Evolutionary conservation across 2,888 invertebrate species (phyloP), one percentile per base, ranked within the genome.

Genomic region (Phalangium opilio): DNA sequence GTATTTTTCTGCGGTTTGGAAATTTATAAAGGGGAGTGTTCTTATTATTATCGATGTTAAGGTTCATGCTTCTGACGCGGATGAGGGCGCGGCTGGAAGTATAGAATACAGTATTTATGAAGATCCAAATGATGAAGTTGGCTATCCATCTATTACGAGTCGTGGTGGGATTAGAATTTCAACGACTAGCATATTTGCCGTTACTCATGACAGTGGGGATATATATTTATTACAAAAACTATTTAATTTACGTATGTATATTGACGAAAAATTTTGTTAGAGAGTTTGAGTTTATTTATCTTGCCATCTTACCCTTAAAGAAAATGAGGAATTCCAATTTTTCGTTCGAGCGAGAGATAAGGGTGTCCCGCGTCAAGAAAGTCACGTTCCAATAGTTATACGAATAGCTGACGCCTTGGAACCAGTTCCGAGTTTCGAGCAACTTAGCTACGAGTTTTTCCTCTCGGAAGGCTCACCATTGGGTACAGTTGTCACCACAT

Each of bases 261-360:
- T 27, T 27, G n/a, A n/a, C n/a, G n/a, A n/a, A n/a, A n/a, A n/a
- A n/a, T n/a, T n/a, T n/a, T n/a, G n/a, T n/a, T n/a, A n/a, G n/a
- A n/a, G n/a, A n/a, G n/a, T n/a, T n/a, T n/a, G n/a, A n/a, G n/a
- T n/a, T n/a, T n/a, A n/a, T n/a, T n/a, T n/a, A n/a, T n/a, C n/a
- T n/a, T n/a, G n/a, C n/a, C n/a, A n/a, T n/a, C n/a, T n/a, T n/a
- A n/a, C n/a, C 41, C 52, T 70, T 70, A 41, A 60, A 80, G 82
- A 77, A 63, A 80, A 80, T 50, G 77, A 81, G 65, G 73, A 79
- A 45, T 79, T 86, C 65, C 85, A 85, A 69, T 82, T 91, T 65
- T 89, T 90, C 69, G 80, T 93, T 44, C 76, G 85, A 50, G 93
- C 87, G 14, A 77, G 77, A 44, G 91, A 93, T 70, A 75, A 75